Percentiles rank a stretch among this genome's conserved stretches.
These are phyloP conservation scores for Pammene aurita DNA, from an alignment of 2,888 invertebrate genomes.

Conservation along the genomic window DNA sequence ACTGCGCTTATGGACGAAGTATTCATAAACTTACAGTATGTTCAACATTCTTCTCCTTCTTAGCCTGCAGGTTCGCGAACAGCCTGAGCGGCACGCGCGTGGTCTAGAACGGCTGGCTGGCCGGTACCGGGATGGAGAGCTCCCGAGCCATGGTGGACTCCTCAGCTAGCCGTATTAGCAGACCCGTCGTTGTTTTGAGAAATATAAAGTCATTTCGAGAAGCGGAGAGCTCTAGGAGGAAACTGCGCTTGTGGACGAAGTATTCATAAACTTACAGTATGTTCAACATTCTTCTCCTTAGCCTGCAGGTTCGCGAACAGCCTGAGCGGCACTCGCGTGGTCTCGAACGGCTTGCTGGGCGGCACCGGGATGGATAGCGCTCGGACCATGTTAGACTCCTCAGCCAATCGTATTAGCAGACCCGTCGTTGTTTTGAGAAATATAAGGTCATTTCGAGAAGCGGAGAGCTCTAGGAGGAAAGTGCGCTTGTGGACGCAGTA, in stretches of 20 bases:
- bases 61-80: conserved; percentile 87
- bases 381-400: conserved; percentile 62
- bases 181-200: conserved; percentile 87
- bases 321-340: conserved; percentile 84
- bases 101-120: conserved; percentile 86
- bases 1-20: background rate
- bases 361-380: conserved; percentile 84
- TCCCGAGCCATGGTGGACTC: conserved; percentile 69
- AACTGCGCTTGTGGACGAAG: no score
- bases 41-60: conserved; percentile 85
- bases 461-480: no score
- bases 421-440: conserved; percentile 87
- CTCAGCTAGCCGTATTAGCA: conserved; percentile 78
- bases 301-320: conserved; percentile 88
- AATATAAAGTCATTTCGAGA: no score
- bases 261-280: background rate
- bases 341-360: conserved; percentile 86
- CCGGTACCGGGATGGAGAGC: conserved; percentile 81
- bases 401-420: conserved; percentile 81
- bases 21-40: conserved; percentile 51
- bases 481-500: background rate
- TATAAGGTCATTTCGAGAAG: no score
- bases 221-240: no score
- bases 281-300: conserved; percentile 86
- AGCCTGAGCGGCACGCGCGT: conserved; percentile 85